Base-by-base conservation (phyloP, 2,888 invertebrate genomes). In the Falcaria lacertinaria region DNA sequence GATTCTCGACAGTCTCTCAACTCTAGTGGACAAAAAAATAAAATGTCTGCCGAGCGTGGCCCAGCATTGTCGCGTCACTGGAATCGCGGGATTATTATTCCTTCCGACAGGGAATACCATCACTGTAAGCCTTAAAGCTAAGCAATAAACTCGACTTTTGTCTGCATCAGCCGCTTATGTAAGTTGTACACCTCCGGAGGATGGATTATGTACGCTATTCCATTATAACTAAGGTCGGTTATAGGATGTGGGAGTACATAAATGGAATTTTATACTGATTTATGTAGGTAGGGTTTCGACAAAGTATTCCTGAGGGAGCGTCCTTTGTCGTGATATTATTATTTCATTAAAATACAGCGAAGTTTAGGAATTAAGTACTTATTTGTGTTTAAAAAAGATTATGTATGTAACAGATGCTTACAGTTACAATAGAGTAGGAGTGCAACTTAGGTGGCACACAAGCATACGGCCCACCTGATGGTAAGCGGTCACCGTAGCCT, bases 21-120 rank as follows among this genome's bases (percentile, higher is more conserved):
- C 62, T 54, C 65, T 54, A 59, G 45, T 42, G 60, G 67, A 78
- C 64, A 79, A 78, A 77, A 75, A 69, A 70, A 61, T 64, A 74
- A 80, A 73, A 83, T 81, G 84, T 80, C 83, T 62, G 77, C 76
- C 74, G 62, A 60, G 63, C 60, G 53, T 44, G 48, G 50, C n/a
- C n/a, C n/a, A n/a, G n/a, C n/a, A n/a, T n/a, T n/a, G n/a, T n/a
- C n/a, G n/a, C n/a, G n/a, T n/a, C n/a, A n/a, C n/a, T 28, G 28
- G 28, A 28, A 28, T 11, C 3, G 11, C 28, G 56, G 53, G 55
- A 57, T 55, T 64, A 57, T 59, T 66, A 64, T 66, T 57, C 47
- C 38, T 42, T 42, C 43, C 33, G 8, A 47, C 47, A 33, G 54
- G 55, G 43, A 47, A 54, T 48, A 41, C 44, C 15, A 3, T 25